A percentile compares a stretch with the other conserved stretches of the same genome.
phyloP scores from a whole-genome alignment of 1,140 invertebrate genomes.

The Drosophila ogumai region DNA sequence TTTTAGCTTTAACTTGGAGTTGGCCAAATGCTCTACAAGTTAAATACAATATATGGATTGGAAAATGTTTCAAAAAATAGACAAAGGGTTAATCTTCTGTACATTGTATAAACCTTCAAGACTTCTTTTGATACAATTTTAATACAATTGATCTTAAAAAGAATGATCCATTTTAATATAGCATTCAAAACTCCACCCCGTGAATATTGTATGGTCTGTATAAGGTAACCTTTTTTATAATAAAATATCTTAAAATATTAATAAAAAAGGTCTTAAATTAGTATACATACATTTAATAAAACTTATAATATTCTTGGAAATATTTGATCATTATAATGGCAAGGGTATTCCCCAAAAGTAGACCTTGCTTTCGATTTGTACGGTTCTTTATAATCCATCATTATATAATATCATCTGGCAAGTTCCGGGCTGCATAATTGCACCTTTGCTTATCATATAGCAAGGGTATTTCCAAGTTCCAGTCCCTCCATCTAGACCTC shows the following conservation, averaged over 20 bases:
- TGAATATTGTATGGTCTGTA: neutral
- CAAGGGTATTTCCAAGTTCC: conserved; percentile 20
- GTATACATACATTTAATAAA: too few species aligned
- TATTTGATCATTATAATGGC: neutral
- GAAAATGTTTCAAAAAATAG: neutral
- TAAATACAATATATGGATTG: neutral
- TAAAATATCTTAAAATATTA: neutral
- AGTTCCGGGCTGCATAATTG: neutral
- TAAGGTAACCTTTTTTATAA: neutral
- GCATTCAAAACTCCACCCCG: neutral
- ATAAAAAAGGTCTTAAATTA: neutral
- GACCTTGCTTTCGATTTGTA: neutral
- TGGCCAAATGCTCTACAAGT: neutral
- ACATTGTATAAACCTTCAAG: neutral
- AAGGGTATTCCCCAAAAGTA: neutral
- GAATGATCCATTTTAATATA: too few species aligned
- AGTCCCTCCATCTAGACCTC: conserved; percentile 10
- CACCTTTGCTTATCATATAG: neutral
- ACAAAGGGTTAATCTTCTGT: too few species aligned
- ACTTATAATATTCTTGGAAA: too few species aligned
- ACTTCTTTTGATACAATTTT: too few species aligned
- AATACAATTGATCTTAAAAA: too few species aligned
- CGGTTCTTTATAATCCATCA: neutral
- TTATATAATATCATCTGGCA: neutral
- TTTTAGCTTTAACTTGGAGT: neutral